Evolutionary conservation across 2,113 vertebrate species (phyloP), one percentile per base, ranked within the genome.

Genomic region (Thamnaconus septentrionalis): DNA sequence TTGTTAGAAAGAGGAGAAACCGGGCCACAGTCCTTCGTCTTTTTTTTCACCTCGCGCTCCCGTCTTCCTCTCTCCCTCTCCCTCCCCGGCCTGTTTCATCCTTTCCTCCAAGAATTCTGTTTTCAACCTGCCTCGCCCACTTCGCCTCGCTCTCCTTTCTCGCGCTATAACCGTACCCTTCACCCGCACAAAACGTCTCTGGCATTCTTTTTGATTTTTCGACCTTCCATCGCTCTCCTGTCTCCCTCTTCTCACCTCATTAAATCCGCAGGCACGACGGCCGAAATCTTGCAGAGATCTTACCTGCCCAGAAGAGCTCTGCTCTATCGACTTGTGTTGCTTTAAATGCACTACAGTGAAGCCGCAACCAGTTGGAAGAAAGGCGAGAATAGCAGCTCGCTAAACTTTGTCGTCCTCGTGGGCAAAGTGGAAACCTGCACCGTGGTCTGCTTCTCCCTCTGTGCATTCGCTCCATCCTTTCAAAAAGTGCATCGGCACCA

Each of bases 1-100:
- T 90, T 84, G 85, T 92, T 91, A 89, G 83, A 84, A 83, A 74
- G 80, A 68, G 71, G 50, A 41, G 80, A 87, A 92, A 90, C 86
- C 87, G 82, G 84, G 82, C 78, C 81, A 82, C 71, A 78, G 81
- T 80, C 78, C 70, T 64, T 78, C 72, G 76, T 57, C 73, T 66
- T 68, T 78, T 53, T 9, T 4, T 8, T 60, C 53, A 53, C 42
- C 56, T 58, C 43, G 56, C 18, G 50, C 43, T 51, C 31, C 41
- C 56, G 41, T 9, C 46, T 8, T 5, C 50, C n/a, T 43, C 44
- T 64, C 41, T 44, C 7, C 40, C 18, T 52, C 31, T 51, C 8
- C 18, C 42, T 6, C 5, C 57, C 6, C 9, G 8, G 50, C 41
- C n/a, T 41, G 41, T 50, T 39, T 40, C 6, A 52, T 3, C 47